These are phyloP conservation scores for Oreamnos americanus DNA, from an alignment of 2,113 vertebrate genomes.

Conservation along the genomic window DNA sequence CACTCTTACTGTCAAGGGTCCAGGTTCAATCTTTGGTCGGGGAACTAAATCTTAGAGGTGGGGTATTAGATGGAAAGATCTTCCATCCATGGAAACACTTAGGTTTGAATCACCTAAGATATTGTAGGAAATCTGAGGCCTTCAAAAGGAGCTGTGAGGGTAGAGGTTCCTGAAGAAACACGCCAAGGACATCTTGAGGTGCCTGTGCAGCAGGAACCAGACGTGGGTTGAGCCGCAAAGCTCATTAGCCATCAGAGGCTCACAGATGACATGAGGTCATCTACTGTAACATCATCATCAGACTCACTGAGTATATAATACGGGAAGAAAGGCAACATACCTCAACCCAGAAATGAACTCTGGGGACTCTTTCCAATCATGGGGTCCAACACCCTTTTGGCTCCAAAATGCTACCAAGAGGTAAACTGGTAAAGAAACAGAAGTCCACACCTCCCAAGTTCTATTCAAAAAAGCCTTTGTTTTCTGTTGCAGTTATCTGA, in stretches of 20 bases:
- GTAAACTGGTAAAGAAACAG: background rate
- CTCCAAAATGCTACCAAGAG: background rate
- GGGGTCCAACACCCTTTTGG: background rate
- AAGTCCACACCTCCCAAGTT: background rate
- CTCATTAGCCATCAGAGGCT: background rate
- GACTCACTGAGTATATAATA: background rate
- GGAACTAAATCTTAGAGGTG: background rate
- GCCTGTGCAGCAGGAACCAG: background rate
- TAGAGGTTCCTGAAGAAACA: too few species aligned
- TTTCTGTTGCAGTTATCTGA: slow-evolving; percentile 53
- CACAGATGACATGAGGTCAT: background rate
- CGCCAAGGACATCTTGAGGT: background rate
- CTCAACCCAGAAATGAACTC: background rate
- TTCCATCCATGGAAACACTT: background rate
- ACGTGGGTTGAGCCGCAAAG: background rate
- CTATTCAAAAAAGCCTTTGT: background rate
- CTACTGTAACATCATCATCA: background rate
- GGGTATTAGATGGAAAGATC: background rate
- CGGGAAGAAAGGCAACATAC: background rate
- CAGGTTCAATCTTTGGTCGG: background rate
- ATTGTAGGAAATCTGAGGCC: background rate
- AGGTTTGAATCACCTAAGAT: background rate
- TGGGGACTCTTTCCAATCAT: background rate
- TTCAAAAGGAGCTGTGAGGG: background rate
- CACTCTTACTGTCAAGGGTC: background rate